Conservation (phyloP, 2,113 vertebrate species). For the Grammomys dolichurus region DNA sequence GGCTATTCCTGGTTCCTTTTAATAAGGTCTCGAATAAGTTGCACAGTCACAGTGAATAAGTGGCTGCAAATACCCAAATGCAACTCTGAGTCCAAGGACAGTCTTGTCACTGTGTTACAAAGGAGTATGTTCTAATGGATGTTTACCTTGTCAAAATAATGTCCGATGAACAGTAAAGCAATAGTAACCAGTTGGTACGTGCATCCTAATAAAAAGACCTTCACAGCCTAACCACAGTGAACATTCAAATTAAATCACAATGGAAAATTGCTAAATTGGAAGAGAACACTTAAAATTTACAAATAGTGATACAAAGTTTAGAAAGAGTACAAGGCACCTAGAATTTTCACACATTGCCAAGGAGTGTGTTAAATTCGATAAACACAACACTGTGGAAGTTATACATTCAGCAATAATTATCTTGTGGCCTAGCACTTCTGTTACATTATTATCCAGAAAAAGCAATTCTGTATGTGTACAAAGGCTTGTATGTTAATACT, state of each 20-base stretch:
- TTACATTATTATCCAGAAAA: constrained; percentile 13
- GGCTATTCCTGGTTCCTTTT: neutral
- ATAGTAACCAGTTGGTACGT: neutral
- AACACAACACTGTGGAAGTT: neutral
- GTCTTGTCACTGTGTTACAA: neutral
- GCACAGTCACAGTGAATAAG: neutral
- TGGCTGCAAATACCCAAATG: neutral
- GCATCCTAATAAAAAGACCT: neutral
- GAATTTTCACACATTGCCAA: neutral
- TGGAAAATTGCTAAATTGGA: neutral
- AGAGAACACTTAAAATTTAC: neutral
- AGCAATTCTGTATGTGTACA: neutral
- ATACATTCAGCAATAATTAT: neutral
- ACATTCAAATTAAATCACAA: constrained; percentile 33
- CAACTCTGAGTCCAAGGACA: neutral
- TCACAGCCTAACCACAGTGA: neutral
- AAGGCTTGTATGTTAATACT: neutral
- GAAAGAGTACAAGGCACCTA: neutral
- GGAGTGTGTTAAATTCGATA: neutral
- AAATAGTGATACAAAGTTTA: neutral
- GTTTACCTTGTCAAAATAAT: neutral
- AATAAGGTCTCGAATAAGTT: neutral
- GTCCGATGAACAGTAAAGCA: neutral
- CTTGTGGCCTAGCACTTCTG: neutral
- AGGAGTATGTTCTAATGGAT: neutral